These are phyloP conservation scores for Cosmorhoe ocellata DNA, from an alignment of 2,888 invertebrate genomes.

Conservation along the genomic window DNA sequence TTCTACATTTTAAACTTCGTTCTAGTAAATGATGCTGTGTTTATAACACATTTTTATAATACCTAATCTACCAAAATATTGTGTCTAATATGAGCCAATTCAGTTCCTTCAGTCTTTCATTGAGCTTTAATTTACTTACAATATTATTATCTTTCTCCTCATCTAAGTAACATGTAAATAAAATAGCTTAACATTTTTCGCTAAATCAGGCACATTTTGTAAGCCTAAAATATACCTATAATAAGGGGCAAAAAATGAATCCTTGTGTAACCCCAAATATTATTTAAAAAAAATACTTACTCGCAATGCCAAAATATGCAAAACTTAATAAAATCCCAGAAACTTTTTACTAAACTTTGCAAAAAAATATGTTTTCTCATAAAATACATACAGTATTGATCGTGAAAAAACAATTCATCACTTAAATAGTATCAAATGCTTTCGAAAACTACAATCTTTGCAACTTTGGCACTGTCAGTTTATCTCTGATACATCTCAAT, in stretches of 20 bases:
- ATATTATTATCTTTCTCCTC: background rate
- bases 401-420: background rate
- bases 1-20: conserved; percentile 28
- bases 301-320: no score
- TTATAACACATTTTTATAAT: conserved; percentile 38
- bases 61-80: conserved; percentile 12
- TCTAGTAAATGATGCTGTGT: conserved; percentile 31
- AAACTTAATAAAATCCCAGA: no score
- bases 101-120: conserved; percentile 54
- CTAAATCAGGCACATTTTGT: background rate
- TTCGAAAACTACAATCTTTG: conserved; percentile 50
- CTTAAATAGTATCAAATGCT: background rate
- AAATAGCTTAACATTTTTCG: no score
- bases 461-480: conserved; percentile 66
- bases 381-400: no score
- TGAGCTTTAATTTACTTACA: conserved; percentile 36
- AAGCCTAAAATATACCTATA: background rate
- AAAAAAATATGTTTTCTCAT: no score
- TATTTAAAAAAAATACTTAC: no score
- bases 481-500: conserved; percentile 69
- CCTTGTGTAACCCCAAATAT: background rate
- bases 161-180: background rate
- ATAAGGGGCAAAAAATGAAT: background rate
- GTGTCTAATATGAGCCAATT: conserved; percentile 54
- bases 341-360: no score